phyloP scores from a whole-genome alignment of 2,113 vertebrate species.

The Ploceus nigricollis region DNA sequence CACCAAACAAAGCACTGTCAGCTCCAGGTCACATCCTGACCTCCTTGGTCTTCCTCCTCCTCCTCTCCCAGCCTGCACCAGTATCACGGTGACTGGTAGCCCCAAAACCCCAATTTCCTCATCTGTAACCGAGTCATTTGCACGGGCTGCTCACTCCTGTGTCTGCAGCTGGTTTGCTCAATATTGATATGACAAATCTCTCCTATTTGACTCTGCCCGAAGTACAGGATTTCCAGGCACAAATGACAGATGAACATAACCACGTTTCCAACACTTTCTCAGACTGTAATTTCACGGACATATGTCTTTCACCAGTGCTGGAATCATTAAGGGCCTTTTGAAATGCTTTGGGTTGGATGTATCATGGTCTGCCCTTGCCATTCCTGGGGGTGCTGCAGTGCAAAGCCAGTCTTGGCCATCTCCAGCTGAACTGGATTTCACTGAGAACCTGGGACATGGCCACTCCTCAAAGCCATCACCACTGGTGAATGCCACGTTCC shows the following conservation, averaged over 20 bases:
- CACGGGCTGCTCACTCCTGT: not conserved
- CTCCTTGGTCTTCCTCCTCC: not conserved
- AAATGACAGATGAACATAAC: not conserved
- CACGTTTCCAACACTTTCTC: not conserved
- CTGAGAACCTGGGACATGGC: not conserved
- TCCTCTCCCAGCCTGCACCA: not conserved
- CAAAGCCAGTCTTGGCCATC: not conserved
- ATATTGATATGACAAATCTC: not conserved
- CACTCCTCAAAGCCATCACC: not conserved
- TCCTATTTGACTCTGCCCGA: not conserved
- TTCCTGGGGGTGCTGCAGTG: not conserved
- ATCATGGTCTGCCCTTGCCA: not conserved
- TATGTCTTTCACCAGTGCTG: not conserved
- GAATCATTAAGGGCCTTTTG: not conserved
- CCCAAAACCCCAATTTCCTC: not conserved
- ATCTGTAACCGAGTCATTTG: not conserved
- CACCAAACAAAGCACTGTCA: not conserved
- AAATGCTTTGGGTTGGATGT: not conserved
- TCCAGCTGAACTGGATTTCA: rapidly evolving
- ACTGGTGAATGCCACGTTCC: not conserved
- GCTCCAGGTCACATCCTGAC: not conserved
- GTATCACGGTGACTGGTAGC: rapidly evolving
- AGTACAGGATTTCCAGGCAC: not conserved
- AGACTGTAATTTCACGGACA: not conserved
- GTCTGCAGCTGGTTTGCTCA: not conserved